Conservation (phyloP, 2,113 vertebrate genomes). For the Lanius ludovicianus region DNA sequence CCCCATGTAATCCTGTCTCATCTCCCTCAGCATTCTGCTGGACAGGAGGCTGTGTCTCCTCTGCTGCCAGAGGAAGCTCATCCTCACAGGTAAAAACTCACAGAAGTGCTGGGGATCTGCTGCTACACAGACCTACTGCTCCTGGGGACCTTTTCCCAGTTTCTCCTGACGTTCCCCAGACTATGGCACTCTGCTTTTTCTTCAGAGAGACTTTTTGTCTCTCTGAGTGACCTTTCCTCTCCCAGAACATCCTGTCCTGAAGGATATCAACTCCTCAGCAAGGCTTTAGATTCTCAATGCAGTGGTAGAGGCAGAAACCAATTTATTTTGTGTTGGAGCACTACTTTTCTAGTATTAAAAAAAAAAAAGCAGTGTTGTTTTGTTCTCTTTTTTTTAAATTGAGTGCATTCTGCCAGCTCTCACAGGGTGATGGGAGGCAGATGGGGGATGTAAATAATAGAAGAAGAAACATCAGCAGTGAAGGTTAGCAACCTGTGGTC, state of each 20-base stretch:
- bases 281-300: not conserved
- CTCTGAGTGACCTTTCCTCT: not conserved
- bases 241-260: not conserved
- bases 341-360: not conserved
- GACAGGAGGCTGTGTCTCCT: not conserved
- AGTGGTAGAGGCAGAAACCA: not conserved
- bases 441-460: not conserved
- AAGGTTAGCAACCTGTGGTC: not conserved
- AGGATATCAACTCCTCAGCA: not conserved
- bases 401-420: not conserved
- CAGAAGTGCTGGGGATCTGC: not conserved
- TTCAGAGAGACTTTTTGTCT: not conserved
- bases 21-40: not conserved
- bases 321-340: not conserved
- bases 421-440: not conserved
- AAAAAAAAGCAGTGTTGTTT: not conserved
- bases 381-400: not conserved
- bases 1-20: rapidly evolving
- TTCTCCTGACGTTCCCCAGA: not conserved
- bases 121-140: not conserved
- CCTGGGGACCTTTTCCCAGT: no score
- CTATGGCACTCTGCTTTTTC: not conserved
- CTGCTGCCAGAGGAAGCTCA: not conserved
- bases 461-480: not conserved
- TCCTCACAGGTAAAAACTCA: not conserved